Conservation (phyloP, 2,113 vertebrate genomes). For the Sapayoa aenigma region DNA sequence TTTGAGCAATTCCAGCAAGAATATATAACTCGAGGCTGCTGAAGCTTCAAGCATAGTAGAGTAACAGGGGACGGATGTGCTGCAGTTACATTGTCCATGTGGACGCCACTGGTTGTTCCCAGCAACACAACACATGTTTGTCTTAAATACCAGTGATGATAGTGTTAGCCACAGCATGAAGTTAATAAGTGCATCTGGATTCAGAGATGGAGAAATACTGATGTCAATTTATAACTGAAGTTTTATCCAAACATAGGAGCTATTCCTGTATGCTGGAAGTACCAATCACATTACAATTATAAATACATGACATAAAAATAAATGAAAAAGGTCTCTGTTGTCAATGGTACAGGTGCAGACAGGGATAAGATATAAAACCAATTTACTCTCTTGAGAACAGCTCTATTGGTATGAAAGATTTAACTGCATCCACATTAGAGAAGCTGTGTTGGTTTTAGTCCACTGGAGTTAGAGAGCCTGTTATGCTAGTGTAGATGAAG, state of each 20-base stretch:
- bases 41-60: not conserved
- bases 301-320: conserved; percentile 5
- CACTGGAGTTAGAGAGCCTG: not conserved
- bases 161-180: not conserved
- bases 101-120: not conserved
- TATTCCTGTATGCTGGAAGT: not conserved
- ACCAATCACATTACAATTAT: not conserved
- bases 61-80: not conserved
- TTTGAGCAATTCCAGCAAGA: not conserved
- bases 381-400: not conserved
- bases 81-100: not conserved
- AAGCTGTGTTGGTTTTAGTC: not conserved
- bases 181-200: not conserved
- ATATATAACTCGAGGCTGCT: not conserved
- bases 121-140: not conserved
- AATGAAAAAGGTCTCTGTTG: not conserved
- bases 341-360: not conserved
- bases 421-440: not conserved
- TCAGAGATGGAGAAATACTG: not conserved
- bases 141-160: not conserved
- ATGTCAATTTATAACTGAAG: not conserved
- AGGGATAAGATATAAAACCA: not conserved
- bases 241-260: not conserved
- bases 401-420: not conserved
- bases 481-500: not conserved